Base-by-base conservation (phyloP, 2,797 vertebrate species). In the Sebastes vulpes region DNA sequence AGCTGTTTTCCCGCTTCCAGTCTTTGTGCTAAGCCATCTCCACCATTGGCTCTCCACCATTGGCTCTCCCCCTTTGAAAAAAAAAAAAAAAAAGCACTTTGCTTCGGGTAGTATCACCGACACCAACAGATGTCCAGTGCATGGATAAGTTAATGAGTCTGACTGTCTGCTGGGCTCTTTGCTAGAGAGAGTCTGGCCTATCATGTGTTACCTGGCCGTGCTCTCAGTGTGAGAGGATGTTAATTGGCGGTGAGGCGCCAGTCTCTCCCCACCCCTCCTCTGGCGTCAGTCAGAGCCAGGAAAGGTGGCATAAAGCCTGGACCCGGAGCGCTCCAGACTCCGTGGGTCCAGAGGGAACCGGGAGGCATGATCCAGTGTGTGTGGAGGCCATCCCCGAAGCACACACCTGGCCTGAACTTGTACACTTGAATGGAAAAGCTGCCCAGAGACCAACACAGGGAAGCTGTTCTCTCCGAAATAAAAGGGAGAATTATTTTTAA, bases 181-280 rank as follows among this genome's bases (percentile, higher is more conserved):
- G 77, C 79, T 26, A 52, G 31, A 82, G 52, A 72, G 74, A 59
- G 53, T 32, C 29, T 46, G 81, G 77, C 80, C 84, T 90, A 86
- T 92, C 85, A 68, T 90, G 90, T 89, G 91, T 92, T 92, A 95
- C 93, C 93, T 95, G 92, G 88, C 85, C 29, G 26, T 76, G 77
- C 75, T 82, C 86, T 87, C 81, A 65, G 82, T 68, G 76, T 84
- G 90, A 90, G 90, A 88, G 82, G 82, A 92, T 60, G 88, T 85
- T 92, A 94, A 95, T 91, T 94, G 86, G 86, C 29, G 32, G 75
- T 77, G 86, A 92, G 91, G 92, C 91, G 88, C 92, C 93, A 93
- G 88, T 89, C 85, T 85, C 85, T 53, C 81, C 84, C 67, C 38
- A 35, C 60, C 76, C 58, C 68, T 81, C 76, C 76, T 54, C 79